Base-by-base conservation (phyloP, 2,113 vertebrate genomes). In the Ariopsis seemanni region DNA sequence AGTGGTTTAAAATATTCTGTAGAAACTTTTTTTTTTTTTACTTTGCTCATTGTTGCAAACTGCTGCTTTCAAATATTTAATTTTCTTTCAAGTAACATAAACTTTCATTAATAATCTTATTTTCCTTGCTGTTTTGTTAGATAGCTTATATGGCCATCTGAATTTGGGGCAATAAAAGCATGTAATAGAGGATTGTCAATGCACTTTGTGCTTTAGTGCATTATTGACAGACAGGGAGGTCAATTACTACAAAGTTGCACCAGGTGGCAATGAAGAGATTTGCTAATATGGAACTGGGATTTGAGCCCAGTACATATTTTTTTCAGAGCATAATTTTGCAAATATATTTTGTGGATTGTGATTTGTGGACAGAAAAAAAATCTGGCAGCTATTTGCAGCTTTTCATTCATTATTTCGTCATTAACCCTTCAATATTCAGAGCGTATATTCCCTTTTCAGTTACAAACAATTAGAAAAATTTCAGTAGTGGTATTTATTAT, bases 211-310 rank as follows among this genome's bases (percentile, higher is more conserved):
- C 52, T 3, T 48, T 63, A 18, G 42, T 48, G 11, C 0, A 7
- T 4, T 42, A 0, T 7, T 57, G 27, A 0, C 27, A 42, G 30
- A 48, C 10, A 8, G 12, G 14, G 15, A 25, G 4, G 74, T 75
- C 30, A 20, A 52, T 78, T 62, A 27, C 18, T 65, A 20, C 74
- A 65, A 65, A 55, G 8, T 48, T 69, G 58, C 85, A 71, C 62
- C 67, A 81, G 85, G 63, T 81, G 85, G 85, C 85, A 86, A 52
- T 57, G 20, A 58, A 42, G 63, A 55, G 72, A 42, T 79, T 17
- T 57, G 63, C 34, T 65, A 52, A 14, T 86, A 1, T 42, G n/a
- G 2, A 67, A 53, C 42, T 63, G 8, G 27, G 7, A 1, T 81
- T 42, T 86, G 14, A 27, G 12, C 12, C 42, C 2, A 42, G 79